Evolutionary conservation across 2,797 vertebrate genomes (phyloP).

Genomic region (Lateolabrax maculatus): DNA sequence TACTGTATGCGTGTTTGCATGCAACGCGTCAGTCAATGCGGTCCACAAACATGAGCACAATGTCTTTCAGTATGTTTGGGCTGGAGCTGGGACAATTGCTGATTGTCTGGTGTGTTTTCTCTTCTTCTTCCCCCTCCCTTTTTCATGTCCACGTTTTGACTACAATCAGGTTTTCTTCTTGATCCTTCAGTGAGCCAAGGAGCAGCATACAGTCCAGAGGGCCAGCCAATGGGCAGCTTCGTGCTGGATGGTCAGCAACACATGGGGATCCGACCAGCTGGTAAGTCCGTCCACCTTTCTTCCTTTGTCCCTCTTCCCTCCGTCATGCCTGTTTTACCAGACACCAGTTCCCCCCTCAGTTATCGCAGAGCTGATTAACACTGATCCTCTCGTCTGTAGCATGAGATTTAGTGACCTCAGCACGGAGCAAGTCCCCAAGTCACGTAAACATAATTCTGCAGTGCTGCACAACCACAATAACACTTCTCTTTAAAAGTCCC

Average conservation of each 20-base stretch:
- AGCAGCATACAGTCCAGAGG: constrained; percentile 99
- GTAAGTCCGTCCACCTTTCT: constrained; percentile 81
- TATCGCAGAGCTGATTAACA: constrained; percentile 30
- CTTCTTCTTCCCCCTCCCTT: constrained; percentile 96
- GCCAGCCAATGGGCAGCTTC: constrained; percentile 99
- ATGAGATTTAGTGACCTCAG: constrained; percentile 56
- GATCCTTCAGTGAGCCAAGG: constrained; percentile 99
- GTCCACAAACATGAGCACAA: constrained; percentile 81
- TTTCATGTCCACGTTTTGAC: constrained; percentile 99
- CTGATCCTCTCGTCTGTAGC: constrained; percentile 55
- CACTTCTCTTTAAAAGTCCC: constrained; percentile 13
- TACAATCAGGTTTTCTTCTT: constrained; percentile 99
- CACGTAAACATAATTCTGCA: constrained; percentile 51
- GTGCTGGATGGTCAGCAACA: constrained; percentile 99
- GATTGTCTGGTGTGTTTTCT: constrained; percentile 99
- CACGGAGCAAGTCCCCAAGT: constrained; percentile 37
- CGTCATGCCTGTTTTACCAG: constrained; percentile 46
- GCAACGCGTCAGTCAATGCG: constrained; percentile 75
- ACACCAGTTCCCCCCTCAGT: constrained; percentile 33
- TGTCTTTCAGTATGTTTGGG: constrained; percentile 91
- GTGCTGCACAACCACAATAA: constrained; percentile 25
- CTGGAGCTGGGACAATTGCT: constrained; percentile 96
- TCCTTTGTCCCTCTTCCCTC: constrained; percentile 16
- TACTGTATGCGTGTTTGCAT: constrained; percentile 78
- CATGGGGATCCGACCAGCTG: constrained; percentile 99